Base-by-base conservation (phyloP, 2,113 vertebrate genomes). In the Acinonyx jubatus region DNA sequence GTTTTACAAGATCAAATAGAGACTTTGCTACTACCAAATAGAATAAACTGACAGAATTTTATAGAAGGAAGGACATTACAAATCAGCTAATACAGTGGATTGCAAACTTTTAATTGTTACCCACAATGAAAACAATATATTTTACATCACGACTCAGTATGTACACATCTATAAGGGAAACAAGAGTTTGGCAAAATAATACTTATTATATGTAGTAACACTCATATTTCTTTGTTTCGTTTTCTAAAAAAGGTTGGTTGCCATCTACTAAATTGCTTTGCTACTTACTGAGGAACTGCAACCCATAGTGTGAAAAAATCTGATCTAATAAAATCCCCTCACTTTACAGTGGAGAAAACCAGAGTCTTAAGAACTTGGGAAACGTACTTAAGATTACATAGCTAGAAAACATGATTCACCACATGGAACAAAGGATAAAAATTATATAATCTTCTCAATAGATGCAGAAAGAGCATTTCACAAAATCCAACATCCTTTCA, bases 211-310 rank as follows among this genome's bases (percentile, higher is more conserved):
- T 84, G 13, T 29, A 80, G 6, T 91, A 27, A 57, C 6, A 50
- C 31, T 79, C 25, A 83, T 57, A 66, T 57, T 90, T 66, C 31
- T 82, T 95, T 90, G 66, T 83, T 96, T 69, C 38, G n/a, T 55
- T 68, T 92, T 92, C 81, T 33, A 12, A 50, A 89, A 79, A 45
- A 69, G 82, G 38, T 38, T 87, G 36, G 63, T 69, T 87, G 23
- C 48, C 27, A 92, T 33, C n/a, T 33, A 79, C 57, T 91, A 96
- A 92, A 92, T 52, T 92, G 83, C 68, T 96, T 97, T 85, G 79
- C n/a, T 25, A 89, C n/a, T 91, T 55, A 45, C 21, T 69, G 65
- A 76, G 66, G 29, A 97, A 86, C 50, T 63, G 21, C 68, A 81
- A 55, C 23, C 57, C 52, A 66, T 36, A 73, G 31, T 78, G 36